Percentiles rank a stretch among this genome's conserved stretches.
These are phyloP conservation scores for Halcyon chelicuti DNA, from an alignment of 2,797 vertebrate species.

Conservation along the genomic window DNA sequence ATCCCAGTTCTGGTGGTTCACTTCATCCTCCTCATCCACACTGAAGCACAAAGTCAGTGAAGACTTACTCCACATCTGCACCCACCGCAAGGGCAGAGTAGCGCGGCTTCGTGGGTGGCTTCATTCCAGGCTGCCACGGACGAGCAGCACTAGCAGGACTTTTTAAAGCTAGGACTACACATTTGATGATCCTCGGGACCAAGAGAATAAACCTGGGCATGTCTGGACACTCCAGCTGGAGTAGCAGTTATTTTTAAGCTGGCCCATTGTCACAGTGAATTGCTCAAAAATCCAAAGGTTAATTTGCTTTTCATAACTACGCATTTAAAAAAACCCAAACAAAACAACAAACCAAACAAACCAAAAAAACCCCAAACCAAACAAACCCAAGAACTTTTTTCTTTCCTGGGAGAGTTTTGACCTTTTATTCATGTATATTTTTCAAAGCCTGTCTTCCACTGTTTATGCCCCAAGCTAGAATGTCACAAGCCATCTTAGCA, in stretches of 20 bases:
- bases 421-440: conserved; percentile 72
- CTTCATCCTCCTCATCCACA: neutral
- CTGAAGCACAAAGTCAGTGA: neutral
- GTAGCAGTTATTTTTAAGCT: conserved; percentile 17
- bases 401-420: conserved; percentile 62
- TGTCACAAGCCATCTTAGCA: conserved; percentile 64
- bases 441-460: conserved; percentile 28
- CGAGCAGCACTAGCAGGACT: neutral
- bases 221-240: neutral
- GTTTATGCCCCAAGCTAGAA: conserved; percentile 64
- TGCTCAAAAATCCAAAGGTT: conserved; percentile 62
- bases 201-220: neutral
- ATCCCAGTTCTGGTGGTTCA: neutral
- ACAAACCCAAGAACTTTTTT: neutral
- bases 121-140: neutral
- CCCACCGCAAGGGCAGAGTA: neutral
- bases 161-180: neutral
- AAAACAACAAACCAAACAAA: neutral
- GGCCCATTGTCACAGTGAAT: conserved; percentile 42
- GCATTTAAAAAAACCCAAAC: neutral
- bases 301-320: conserved; percentile 60
- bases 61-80: neutral
- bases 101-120: neutral
- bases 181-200: neutral
- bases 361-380: neutral